These are phyloP conservation scores for Aspidapion aeneum DNA, from an alignment of 2,888 invertebrate species.

Conservation along the genomic window DNA sequence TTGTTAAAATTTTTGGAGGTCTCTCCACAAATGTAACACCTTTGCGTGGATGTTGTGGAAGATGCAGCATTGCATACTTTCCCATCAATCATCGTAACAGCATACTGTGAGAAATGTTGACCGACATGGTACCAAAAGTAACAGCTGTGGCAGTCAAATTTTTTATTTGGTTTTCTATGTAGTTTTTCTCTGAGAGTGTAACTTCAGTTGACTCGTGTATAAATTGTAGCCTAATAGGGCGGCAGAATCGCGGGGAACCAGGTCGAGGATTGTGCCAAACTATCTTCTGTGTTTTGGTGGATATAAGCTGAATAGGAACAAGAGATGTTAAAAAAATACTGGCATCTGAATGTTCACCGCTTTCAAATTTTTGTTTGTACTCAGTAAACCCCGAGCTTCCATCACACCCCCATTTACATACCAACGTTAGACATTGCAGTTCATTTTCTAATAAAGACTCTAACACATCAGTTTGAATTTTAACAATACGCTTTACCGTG, in stretches of 20 bases:
- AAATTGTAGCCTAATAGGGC: neutral
- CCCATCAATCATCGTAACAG: neutral
- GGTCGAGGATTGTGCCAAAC: neutral
- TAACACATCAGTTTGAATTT: neutral
- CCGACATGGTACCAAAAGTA: neutral
- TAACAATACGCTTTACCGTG: neutral
- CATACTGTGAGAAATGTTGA: too few relatives aligned
- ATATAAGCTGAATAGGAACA: neutral
- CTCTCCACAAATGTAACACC: neutral
- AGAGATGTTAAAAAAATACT: neutral
- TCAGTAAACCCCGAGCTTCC: constrained; percentile 19
- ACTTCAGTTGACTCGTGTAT: neutral
- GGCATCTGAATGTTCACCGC: neutral
- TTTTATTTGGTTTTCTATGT: neutral
- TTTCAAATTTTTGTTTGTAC: constrained; percentile 20
- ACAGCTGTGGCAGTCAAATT: neutral
- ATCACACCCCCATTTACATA: constrained; percentile 19
- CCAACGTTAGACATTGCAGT: constrained; percentile 1
- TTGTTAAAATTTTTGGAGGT: neutral
- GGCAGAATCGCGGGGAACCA: neutral
- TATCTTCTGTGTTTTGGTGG: neutral
- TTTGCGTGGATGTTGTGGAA: neutral
- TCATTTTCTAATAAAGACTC: neutral
- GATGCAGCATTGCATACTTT: neutral
- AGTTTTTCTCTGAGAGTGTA: neutral